phyloP scores from a whole-genome alignment of 1,140 invertebrate species.

The Zaprionus tsacasi region DNA sequence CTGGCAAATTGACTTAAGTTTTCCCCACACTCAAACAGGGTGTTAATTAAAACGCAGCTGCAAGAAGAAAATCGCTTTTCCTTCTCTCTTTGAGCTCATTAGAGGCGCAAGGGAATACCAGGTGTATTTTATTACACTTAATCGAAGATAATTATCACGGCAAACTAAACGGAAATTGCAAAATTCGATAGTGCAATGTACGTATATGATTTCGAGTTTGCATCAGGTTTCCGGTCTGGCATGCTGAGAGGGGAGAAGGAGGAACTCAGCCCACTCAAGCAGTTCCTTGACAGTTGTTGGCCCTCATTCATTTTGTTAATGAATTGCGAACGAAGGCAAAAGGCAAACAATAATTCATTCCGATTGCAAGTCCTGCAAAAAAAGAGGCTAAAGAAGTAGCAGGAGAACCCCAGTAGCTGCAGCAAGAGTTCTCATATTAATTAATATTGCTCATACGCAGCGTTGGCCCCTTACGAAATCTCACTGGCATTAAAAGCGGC shows the following conservation, averaged over 20 bases:
- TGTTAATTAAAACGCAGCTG: constrained; percentile 40
- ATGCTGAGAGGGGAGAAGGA: background rate
- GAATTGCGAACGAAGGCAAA: constrained; percentile 61
- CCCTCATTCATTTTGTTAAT: constrained; percentile 79
- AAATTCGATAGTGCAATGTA: constrained; percentile 5
- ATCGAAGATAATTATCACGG: constrained; percentile 12
- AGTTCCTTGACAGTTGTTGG: constrained; percentile 44
- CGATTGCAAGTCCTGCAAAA: constrained; percentile 22
- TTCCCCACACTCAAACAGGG: constrained; percentile 16
- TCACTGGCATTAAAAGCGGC: constrained; percentile 14
- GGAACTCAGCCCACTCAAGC: constrained; percentile 1
- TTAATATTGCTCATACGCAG: constrained; percentile 74
- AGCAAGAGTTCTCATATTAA: constrained; percentile 48
- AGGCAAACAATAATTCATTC: constrained; percentile 48
- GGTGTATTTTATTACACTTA: constrained; percentile 10
- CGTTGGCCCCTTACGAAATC: constrained; percentile 36
- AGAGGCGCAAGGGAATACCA: background rate
- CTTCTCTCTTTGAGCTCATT: constrained; percentile 20
- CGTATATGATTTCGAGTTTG: constrained; percentile 10
- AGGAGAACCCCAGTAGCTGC: background rate
- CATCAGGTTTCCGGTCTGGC: background rate
- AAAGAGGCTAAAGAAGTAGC: constrained; percentile 8
- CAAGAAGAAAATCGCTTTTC: background rate
- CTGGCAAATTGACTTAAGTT: background rate
- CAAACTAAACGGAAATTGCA: constrained; percentile 5